Evolutionary conservation across 2,113 vertebrate genomes (phyloP), one percentile per base, ranked within the genome.

Genomic region (Vulpes ferrilata): DNA sequence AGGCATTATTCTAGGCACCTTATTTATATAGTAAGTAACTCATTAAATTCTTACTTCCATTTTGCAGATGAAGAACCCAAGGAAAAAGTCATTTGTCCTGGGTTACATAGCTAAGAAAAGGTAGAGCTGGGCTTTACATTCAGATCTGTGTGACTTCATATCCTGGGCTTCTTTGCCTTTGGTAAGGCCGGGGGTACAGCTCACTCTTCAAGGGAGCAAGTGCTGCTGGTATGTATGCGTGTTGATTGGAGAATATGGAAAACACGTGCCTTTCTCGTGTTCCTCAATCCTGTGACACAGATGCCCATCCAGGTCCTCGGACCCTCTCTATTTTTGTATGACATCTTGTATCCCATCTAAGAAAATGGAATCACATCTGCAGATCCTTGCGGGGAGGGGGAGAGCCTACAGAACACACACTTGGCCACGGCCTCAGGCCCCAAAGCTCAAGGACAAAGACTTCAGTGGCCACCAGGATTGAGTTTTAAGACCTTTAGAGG

Each of bases 401-500:
- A 62, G 7, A 71, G 64, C 38, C 80, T 88, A 35, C 15, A 38
- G 38, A 94, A 83, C 35, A 62, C 86, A 80, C 38, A 57, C 35
- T 90, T 92, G 73, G 93, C 62, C 51, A 84, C 38, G 93, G 48
- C 30, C 64, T 94, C 64, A 84, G 73, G 25, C 69, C 23, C 69
- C 84, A 84, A 83, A 92, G 32, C 76, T 90, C 43, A 71, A 67
- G 55, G 74, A 94, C 91, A 86, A 88, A 89, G 60, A 90, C n/a
- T 82, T 85, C 65, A 95, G 51, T 84, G 73, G 60, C 65, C 91
- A 71, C 81, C 76, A 88, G 57, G 62, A 25, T 78, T 96, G 90
- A 48, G 22, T 93, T 96, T 97, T 81, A 93, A 94, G 83, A 95
- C 7, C 43, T 90, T 81, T 87, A 87, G 89, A 84, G 64, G 51